A percentile compares a stretch with the other conserved stretches of the same genome.
Evolutionary conservation across 2,888 invertebrate species (phyloP).

Genomic region (Lissocephala sabroskyi): DNA sequence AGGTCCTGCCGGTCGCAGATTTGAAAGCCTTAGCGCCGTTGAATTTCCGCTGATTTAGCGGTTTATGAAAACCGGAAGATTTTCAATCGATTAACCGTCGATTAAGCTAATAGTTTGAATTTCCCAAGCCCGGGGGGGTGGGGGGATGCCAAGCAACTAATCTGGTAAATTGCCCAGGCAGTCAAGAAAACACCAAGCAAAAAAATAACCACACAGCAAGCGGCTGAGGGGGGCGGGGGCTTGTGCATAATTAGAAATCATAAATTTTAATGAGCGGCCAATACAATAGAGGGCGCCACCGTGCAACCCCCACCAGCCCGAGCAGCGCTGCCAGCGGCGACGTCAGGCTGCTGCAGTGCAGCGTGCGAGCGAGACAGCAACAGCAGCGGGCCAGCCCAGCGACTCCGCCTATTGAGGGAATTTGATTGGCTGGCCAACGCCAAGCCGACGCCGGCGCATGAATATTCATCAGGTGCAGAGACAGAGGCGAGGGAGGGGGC

Average conservation of each 20-base stretch:
- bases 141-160: slow-evolving; percentile 41
- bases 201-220: neutral
- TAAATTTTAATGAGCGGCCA: slow-evolving; percentile 61
- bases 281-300: slow-evolving; percentile 16
- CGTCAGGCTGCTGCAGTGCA: slow-evolving; percentile 19
- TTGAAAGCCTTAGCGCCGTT: slow-evolving; percentile 57
- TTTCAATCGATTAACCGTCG: slow-evolving; percentile 50
- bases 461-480: slow-evolving; percentile 63
- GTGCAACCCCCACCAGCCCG: neutral
- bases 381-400: too few relatives aligned
- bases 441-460: slow-evolving; percentile 37
- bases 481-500: too few relatives aligned
- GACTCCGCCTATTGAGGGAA: neutral
- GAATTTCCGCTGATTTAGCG: slow-evolving; percentile 54
- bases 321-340: too few relatives aligned
- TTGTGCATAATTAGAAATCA: slow-evolving; percentile 61
- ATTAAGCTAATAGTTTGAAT: slow-evolving; percentile 55
- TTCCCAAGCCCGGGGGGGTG: slow-evolving; percentile 38
- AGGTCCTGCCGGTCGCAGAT: too few relatives aligned
- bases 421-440: too few relatives aligned
- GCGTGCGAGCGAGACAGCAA: slow-evolving; percentile 19
- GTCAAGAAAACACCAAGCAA: slow-evolving; percentile 11
- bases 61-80: slow-evolving; percentile 58
- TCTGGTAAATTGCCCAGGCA: slow-evolving; percentile 51
- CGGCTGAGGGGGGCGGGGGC: slow-evolving; percentile 3